phyloP scores from a whole-genome alignment of 2,888 invertebrate species.

The Autographa pulchrina region DNA sequence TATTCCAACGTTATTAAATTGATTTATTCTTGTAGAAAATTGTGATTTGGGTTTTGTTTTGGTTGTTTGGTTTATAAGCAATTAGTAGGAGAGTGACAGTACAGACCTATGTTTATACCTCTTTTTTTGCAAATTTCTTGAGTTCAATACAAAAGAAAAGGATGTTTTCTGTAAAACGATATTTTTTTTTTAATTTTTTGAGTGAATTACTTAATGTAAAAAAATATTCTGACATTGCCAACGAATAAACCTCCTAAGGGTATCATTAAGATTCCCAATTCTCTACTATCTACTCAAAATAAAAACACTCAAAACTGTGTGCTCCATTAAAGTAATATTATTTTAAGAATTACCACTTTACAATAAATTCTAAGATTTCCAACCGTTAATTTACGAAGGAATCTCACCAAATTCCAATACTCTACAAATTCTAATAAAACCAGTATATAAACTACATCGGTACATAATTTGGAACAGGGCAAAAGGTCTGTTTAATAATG shows the following conservation, averaged over 20 bases:
- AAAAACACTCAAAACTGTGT: too few relatives aligned
- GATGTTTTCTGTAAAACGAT: too few relatives aligned
- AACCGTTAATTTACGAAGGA: neutral
- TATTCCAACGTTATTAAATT: conserved; percentile 34
- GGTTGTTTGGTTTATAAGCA: neutral
- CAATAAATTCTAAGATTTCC: neutral
- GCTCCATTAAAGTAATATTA: too few relatives aligned
- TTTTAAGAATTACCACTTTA: too few relatives aligned
- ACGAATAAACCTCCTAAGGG: too few relatives aligned
- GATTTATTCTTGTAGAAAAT: neutral
- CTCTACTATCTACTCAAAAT: too few relatives aligned
- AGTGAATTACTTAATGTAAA: too few relatives aligned
- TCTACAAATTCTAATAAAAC: neutral
- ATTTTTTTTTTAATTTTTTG: too few relatives aligned
- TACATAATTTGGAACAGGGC: conserved; percentile 16
- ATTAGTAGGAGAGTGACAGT: neutral
- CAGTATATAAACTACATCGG: conserved; percentile 16
- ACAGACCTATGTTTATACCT: neutral
- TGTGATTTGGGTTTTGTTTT: neutral
- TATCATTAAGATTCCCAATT: too few relatives aligned
- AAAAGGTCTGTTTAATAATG: conserved; percentile 44
- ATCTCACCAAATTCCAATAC: neutral
- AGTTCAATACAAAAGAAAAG: too few relatives aligned
- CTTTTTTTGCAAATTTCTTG: too few relatives aligned
- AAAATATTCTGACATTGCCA: too few relatives aligned